Base-by-base conservation (phyloP, 92 coral and sea anemone species). In the Meandrina meandrites region DNA sequence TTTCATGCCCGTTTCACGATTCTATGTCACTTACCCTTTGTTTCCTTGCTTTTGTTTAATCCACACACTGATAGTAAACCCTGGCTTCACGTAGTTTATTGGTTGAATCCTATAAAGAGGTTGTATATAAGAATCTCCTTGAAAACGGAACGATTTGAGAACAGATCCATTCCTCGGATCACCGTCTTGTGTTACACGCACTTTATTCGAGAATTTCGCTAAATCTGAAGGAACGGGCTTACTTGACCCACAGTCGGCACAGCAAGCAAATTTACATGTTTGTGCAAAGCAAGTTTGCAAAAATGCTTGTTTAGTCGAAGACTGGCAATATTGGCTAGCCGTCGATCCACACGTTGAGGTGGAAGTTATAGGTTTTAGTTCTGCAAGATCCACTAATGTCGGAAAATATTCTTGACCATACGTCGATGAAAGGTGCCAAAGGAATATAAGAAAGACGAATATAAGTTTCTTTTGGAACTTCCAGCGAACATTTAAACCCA, bases 291-390 rank as follows among this genome's bases (percentile, higher is more conserved):
- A 97, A 47, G 86, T 92, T n/a, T 91, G 88, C 35, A 95, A 75
- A 66, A 93, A 91, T 58, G 83, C 56, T 22, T 57, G 40, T 34
- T 72, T 78, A 3, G 76, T 42, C 36, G 86, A 57, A 2, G 99
- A 93, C 27, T 89, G 89, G 72, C 99, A 97, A 80, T 93, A 93
- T 82, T 54, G 88, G 36, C 88, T 94, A 7, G 83, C 37, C 13
- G 93, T 85, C 74, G 84, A 82, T 47, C 99, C 99, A 89, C 99
- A 97, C 19, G 98, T 97, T 17, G 99, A 95, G 62, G 96, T 90
- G 19, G 98, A 86, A 54, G 81, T 80, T 22, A 97, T 91, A 32
- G 94, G 92, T 81, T 95, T 94, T 27, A 89, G 78, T 66, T 76
- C 88, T 2, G 98, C 93, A 68, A 97, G 89, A 89, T 90, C 95